Evolutionary conservation across 2,797 vertebrate genomes (phyloP).

Genomic region (Caiman crocodilus): DNA sequence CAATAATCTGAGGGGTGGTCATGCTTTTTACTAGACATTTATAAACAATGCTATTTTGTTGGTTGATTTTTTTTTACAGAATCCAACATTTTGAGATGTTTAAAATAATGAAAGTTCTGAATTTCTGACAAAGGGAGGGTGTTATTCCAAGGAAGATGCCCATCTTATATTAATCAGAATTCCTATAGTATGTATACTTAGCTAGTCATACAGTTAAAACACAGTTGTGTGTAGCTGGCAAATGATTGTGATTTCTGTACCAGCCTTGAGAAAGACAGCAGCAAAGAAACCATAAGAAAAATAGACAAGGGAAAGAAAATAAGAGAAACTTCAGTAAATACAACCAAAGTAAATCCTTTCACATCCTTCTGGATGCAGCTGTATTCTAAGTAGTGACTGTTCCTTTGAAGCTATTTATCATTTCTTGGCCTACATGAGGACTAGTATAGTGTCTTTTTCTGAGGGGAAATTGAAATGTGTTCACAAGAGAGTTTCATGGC

Average conservation of each 20-base stretch:
- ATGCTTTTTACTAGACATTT: too few species aligned
- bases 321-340: background rate
- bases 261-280: background rate
- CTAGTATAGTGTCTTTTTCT: background rate
- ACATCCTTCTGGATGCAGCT: background rate
- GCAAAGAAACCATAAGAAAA: background rate
- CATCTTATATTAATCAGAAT: background rate
- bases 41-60: too few species aligned
- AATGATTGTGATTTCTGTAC: background rate
- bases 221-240: background rate
- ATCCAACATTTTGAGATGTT: background rate
- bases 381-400: background rate
- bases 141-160: background rate
- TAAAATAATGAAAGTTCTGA: background rate
- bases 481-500: background rate
- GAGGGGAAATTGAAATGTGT: background rate
- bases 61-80: background rate
- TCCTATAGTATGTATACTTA: constrained; percentile 27
- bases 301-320: accelerated
- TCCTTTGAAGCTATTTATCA: background rate
- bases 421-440: background rate
- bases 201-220: constrained; percentile 2
- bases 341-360: background rate
- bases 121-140: background rate
- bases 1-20: too few species aligned